Base-by-base conservation (phyloP, 2,113 vertebrate genomes). In the Seriola aureovittata region DNA sequence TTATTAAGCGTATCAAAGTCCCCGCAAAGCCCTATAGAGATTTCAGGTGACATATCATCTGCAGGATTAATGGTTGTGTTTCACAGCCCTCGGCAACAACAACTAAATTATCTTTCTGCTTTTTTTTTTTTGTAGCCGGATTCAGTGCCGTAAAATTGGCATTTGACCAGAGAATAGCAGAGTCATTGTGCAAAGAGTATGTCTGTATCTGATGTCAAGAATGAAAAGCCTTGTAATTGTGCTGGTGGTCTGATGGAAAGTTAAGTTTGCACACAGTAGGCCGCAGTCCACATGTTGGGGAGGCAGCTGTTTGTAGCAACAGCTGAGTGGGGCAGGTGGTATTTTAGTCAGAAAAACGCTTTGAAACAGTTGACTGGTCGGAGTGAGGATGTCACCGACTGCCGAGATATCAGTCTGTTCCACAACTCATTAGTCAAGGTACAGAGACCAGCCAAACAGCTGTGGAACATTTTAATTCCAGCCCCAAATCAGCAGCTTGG, bases 311-410 rank as follows among this genome's bases (percentile, higher is more conserved):
- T 81, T 80, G 80, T 12, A 34, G 85, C 80, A 75, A 80, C 91
- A 93, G 93, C 92, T 90, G 91, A 94, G 77, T 7, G 70, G 81
- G 89, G 88, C 93, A 93, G 90, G 90, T 92, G 93, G 89, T 75
- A 54, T 85, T 91, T 91, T 59, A 89, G 89, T 82, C 83, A 66
- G 81, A 83, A 83, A 29, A 90, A 78, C 85, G 84, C 88, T 91
- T 91, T 89, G 87, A 90, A 90, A 89, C 91, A 86, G 91, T 88
- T 62, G 89, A 90, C 78, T 88, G 88, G 91, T 81, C 74, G 50
- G 80, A 88, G 81, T 59, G 77, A 75, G 88, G 90, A 80, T 87
- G 85, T 85, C 83, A 72, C 55, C 65, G 78, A 82, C 82, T 79
- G 89, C 82, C 82, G 78, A 76, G 82, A 85, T 80, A 83, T 85